Evolutionary conservation across 2,797 vertebrate species (phyloP), one percentile per base, ranked within the genome.

Genomic region (Protosalanx chinensis): DNA sequence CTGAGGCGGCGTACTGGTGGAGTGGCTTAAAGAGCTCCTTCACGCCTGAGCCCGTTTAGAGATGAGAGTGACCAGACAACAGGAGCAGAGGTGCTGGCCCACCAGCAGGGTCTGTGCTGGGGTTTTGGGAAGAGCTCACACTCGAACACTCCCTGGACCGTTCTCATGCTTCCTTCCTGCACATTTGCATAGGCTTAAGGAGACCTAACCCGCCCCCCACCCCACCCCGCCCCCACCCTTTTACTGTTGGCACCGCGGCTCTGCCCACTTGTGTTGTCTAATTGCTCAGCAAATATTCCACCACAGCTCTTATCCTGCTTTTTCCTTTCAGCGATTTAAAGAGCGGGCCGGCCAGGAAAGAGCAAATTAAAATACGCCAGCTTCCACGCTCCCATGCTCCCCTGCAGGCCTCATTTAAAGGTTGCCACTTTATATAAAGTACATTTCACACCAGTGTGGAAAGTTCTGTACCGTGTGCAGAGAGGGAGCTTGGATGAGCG

Each of bases 261-360:
- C 82, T 72, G 78, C 89, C 85, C 81, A 84, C 90, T 93, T 87
- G 85, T 89, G 76, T 81, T 74, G 80, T 79, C 84, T 92, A 93
- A 93, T 91, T 93, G 89, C 90, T 90, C 87, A 91, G 88, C 89
- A 94, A 93, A 93, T 92, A 91, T 79, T 90, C 82, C 76, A 78
- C 85, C 77, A 76, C 76, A 76, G 81, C 83, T 79, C 82, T 84
- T 84, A 84, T 75, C 82, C 71, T 75, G 71, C 70, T 78, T 85
- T 78, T 82, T 46, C 73, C 75, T 49, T 74, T n/a, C 59, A 57
- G 79, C 80, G 68, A 79, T 86, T 82, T 76, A 53, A 83, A 78
- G 41, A 72, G 66, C 33, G 58, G 23, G 53, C 32, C 61, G 75
- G 80, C 77, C 70, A 85, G 76, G 74, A 74, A 72, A 77, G 46